Conservation (phyloP, 2,113 vertebrate species). For the Sylvia atricapilla region DNA sequence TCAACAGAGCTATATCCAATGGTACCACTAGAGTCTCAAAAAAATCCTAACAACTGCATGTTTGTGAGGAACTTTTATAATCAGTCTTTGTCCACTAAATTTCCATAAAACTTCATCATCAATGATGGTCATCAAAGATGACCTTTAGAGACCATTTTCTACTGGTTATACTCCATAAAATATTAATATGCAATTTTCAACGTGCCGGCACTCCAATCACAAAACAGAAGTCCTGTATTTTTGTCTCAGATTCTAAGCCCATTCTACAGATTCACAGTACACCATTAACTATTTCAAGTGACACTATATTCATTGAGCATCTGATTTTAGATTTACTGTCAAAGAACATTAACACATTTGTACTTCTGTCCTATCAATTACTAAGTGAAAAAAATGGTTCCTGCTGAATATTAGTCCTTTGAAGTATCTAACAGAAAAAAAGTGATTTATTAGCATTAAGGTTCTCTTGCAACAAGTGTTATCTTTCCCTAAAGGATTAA, state of each 20-base stretch:
- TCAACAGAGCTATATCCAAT: background rate
- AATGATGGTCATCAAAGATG: background rate
- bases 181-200: conserved; percentile 26
- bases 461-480: background rate
- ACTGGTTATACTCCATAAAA: background rate
- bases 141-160: conserved; percentile 23
- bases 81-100: background rate
- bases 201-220: background rate
- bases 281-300: background rate
- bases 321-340: background rate
- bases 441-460: background rate
- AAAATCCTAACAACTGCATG: background rate
- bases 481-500: background rate
- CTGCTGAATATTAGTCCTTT: background rate
- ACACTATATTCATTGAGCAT: background rate
- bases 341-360: background rate
- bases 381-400: background rate
- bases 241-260: background rate
- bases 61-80: background rate
- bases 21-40: background rate
- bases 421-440: background rate
- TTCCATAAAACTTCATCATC: background rate
- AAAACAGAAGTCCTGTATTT: background rate
- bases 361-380: background rate
- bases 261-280: background rate